phyloP scores from a whole-genome alignment of 2,113 vertebrate species.

The Anolis carolinensis region DNA sequence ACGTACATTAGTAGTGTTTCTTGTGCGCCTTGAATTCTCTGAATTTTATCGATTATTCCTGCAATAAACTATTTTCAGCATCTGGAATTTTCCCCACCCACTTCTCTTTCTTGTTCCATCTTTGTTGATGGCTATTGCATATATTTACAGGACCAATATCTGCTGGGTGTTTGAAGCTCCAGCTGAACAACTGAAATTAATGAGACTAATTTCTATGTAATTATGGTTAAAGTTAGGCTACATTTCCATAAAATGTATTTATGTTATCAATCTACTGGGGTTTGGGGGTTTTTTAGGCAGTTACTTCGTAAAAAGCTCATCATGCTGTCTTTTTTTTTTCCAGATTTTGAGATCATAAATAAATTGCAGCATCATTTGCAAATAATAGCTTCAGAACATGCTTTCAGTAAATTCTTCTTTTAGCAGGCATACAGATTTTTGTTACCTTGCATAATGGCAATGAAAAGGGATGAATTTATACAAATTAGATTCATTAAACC shows the following conservation, averaged over 20 bases:
- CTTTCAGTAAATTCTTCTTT: not conserved
- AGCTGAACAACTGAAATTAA: not conserved
- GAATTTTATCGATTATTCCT: not conserved
- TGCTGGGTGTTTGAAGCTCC: not conserved
- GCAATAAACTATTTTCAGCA: not conserved
- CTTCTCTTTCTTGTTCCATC: not conserved
- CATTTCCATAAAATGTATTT: not conserved
- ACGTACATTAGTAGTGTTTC: not conserved
- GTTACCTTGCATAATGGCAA: too few species aligned
- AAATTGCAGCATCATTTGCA: not conserved
- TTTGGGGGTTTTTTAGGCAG: not conserved
- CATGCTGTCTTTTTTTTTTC: not conserved
- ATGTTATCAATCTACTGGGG: not conserved
- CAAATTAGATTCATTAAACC: too few species aligned
- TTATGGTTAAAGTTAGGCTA: not conserved
- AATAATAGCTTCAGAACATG: not conserved
- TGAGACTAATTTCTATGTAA: not conserved
- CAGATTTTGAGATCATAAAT: not conserved
- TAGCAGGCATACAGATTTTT: not conserved
- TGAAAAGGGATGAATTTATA: too few species aligned
- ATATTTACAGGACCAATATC: constrained; percentile 27
- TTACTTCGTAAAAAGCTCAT: not conserved
- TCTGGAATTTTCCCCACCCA: not conserved
- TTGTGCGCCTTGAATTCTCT: constrained; percentile 31
- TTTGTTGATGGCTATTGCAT: not conserved